Evolutionary conservation across 1,140 invertebrate genomes (phyloP), one percentile per base, ranked within the genome.

Genomic region (Habropoda laboriosa): DNA sequence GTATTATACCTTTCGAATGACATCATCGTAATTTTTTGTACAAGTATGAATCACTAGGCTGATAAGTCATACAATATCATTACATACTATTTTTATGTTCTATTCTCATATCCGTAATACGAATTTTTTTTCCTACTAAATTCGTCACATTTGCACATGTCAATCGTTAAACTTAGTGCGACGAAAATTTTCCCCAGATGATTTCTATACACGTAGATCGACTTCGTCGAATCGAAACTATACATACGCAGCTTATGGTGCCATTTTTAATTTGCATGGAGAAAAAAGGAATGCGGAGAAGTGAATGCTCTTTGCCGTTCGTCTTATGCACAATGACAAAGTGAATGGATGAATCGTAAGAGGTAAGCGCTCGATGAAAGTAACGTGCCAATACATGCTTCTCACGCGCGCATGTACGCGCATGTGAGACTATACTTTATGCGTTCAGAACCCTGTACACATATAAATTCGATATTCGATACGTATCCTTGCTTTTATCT

Each of bases 1-100:
- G 38, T 45, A n/a, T 32, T 42, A 18, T 35, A 64, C 21, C 21
- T 79, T 72, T 47, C 47, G 24, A 32, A 21, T 85, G 83, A 85
- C 82, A 80, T 85, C 82, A 84, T 66, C 66, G 63, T 13, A 42
- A 80, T 71, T 75, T 80, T 83, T 83, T 85, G 40, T 21, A 35
- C 3, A 3, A 8, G 10, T 55, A 51, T 81, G 83, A 85, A 24
- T 85, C 82, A 84, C 18, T 32, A 18, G 24, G 60, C 61, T 76
- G 66, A 76, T 80, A 80, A 72, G 55, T 67, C 78, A 61, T 57
- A 13, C 42, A 57, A 60, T 55, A 32, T 40, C n/a, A 38, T 51
- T 32, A 38, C n/a, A 18, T 51, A 64, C 49, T 79, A 73, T 79
- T 72, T 72, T 73, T 64, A 57, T n/a, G 13, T 63, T 30, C 53